Conservation (phyloP, 2,113 vertebrate species). For the Synchiropus splendidus region DNA sequence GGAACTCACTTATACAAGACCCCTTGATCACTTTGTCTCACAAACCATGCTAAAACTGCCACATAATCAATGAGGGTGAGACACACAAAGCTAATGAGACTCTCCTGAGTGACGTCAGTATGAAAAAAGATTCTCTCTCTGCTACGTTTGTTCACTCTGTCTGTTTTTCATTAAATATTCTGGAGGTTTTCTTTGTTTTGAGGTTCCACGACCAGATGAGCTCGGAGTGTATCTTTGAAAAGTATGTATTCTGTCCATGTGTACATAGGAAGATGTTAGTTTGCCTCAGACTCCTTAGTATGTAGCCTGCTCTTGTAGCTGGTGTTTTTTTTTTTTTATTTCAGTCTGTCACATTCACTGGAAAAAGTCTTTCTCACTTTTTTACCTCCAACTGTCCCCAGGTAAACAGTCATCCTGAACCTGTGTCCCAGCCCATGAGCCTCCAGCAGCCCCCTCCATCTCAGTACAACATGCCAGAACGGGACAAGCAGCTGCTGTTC, state of each 20-base stretch:
- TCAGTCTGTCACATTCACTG: not conserved
- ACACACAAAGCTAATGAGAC: not conserved
- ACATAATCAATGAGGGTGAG: too few species aligned
- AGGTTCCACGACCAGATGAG: conserved; percentile 12
- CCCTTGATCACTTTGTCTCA: too few species aligned
- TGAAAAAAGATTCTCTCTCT: conserved; percentile 4
- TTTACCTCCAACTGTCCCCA: conserved; percentile 30
- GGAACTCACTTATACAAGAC: too few species aligned
- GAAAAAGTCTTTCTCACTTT: conserved; percentile 9
- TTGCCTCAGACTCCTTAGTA: conserved; percentile 5
- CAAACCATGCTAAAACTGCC: too few species aligned
- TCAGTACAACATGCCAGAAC: conserved; percentile 82
- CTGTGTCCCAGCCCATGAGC: conserved; percentile 76
- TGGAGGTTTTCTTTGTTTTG: conserved; percentile 15
- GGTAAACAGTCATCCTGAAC: conserved; percentile 80
- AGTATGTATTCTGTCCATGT: conserved; percentile 19
- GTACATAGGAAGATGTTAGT: conserved; percentile 6
- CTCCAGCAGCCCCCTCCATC: conserved; percentile 73
- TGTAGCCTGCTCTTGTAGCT: conserved; percentile 4
- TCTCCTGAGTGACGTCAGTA: too few species aligned
- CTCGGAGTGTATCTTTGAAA: conserved; percentile 10
- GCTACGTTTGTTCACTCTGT: not conserved
- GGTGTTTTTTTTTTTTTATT: conserved; percentile 1
- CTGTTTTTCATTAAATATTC: conserved; percentile 13
- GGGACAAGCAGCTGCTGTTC: conserved; percentile 82